These are phyloP conservation scores for Phoeniculus purpureus DNA, from an alignment of 2,797 vertebrate species.

Conservation along the genomic window DNA sequence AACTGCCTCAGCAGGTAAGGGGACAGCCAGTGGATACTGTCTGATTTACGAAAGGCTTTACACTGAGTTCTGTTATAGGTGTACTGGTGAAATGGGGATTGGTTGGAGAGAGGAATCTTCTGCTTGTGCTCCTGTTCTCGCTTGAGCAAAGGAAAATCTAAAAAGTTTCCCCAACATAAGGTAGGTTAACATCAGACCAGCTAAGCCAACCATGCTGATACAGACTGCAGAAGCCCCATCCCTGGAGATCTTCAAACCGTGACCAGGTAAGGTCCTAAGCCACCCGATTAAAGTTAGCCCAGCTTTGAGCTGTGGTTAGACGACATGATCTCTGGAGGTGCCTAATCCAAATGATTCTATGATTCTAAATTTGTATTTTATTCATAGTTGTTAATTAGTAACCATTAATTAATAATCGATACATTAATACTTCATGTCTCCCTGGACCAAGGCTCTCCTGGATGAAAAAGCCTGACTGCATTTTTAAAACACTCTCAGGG, in stretches of 20 bases:
- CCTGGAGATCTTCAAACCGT: background rate
- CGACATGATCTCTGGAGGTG: background rate
- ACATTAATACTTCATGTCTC: background rate
- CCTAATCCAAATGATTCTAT: background rate
- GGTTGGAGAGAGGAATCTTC: background rate
- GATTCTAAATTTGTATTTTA: background rate
- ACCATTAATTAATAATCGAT: background rate
- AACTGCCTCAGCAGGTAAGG: background rate
- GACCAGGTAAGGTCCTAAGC: background rate
- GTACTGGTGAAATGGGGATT: background rate
- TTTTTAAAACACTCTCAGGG: slow-evolving; percentile 32
- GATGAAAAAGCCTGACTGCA: slow-evolving; percentile 11
- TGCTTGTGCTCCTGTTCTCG: no score
- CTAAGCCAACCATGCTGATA: background rate
- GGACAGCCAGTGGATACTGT: background rate
- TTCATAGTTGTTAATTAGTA: slow-evolving; percentile 5
- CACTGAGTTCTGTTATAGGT: background rate
- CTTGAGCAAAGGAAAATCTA: background rate
- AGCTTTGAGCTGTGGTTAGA: background rate
- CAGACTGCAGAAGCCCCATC: background rate
- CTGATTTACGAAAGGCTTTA: background rate
- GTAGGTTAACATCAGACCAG: background rate
- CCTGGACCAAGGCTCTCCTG: background rate
- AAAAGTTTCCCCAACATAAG: background rate
- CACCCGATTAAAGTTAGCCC: background rate